Base-by-base conservation (phyloP, 2,113 vertebrate species). In the Pseudopipra pipra region DNA sequence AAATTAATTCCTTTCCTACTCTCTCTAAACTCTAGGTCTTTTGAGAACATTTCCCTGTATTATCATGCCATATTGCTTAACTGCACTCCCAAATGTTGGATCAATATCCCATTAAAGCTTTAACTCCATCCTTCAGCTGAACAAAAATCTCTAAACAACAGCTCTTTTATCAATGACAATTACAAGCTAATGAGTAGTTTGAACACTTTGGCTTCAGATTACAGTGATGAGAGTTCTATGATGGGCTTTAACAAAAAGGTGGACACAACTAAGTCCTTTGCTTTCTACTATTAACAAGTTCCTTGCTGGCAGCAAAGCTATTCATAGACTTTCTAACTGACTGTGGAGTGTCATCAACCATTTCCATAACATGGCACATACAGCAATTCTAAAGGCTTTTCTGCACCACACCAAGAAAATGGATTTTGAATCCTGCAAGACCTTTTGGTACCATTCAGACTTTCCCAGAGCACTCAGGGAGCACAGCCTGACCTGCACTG, bases 361-460 rank as follows among this genome's bases (percentile, higher is more conserved):
- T 11, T 61, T 74, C 90, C 56, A 30, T 0, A 33, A 44, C 6
- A 8, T 8, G 14, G 31, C 66, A 75, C n/a, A 12, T 8, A 35
- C 22, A 31, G 63, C 54, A 35, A 6, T 39, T 54, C 75, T 35
- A 43, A 65, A 70, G 52, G 33, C 27, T 65, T 35, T 37, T 49
- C 68, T 84, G 43, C 65, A 77, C 35, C 27, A n/a, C 43, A 33
- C 33, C 30, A 89, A 47, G 58, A 17, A 77, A 76, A 77, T 0
- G 27, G 23, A 31, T 49, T 70, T 78, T 77, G 44, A 74, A 44
- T 62, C 35, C 85, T 77, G 27, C 66, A 77, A 67, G 68, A 35
- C n/a, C 0, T 0, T 6, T n/a, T 15, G 24, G 55, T 21, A 41
- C 43, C 0, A 0, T 7, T n/a, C 28, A 51, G 28, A 62, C 18